Base-by-base conservation (phyloP, 2,888 invertebrate species). In the Pseudococcus longispinus region DNA sequence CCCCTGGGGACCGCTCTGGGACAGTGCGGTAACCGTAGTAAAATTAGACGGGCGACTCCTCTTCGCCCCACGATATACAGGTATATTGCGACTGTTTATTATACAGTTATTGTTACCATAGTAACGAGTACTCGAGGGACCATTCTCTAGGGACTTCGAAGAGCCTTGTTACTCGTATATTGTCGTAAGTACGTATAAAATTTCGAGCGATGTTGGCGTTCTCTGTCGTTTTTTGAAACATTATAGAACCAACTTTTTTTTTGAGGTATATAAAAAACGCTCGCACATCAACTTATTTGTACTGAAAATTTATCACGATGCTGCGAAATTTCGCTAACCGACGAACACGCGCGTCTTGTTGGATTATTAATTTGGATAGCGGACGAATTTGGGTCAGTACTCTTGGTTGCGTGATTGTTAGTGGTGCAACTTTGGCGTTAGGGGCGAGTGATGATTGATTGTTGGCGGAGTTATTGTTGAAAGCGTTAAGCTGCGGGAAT, bases 151-250 rank as follows among this genome's bases (percentile, higher is more conserved):
- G 83, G 87, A 87, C 82, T 60, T 87, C 55, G 46, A 87, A 85
- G 85, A 85, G 85, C 85, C 85, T 85, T 85, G 85, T 85, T 85
- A 85, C 85, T 85, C 85, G 85, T 85, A 85, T 85, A 85, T 85
- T 85, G 85, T 85, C 85, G 85, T 85, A 85, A 85, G 85, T 85
- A 85, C 65, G 85, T 85, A 85, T 85, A 85, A 85, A 85, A 85
- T 85, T 85, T 85, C 85, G 70, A 70, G 65, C 85, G 70, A 85
- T 65, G 65, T 85, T 85, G 42, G 70, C 85, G 77, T 80, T 80
- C 77, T 80, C 77, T 80, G 77, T 80, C 42, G 77, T 42, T 80
- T 80, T 80, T 80, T 80, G 77, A 80, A 80, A 80, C 77, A 80
- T 80, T 80, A 80, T 42, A 80, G 77, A 80, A 80, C 77, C 37